phyloP scores from a whole-genome alignment of 64 coral and sea anemone genomes.

The Pachyseris speciosa region DNA sequence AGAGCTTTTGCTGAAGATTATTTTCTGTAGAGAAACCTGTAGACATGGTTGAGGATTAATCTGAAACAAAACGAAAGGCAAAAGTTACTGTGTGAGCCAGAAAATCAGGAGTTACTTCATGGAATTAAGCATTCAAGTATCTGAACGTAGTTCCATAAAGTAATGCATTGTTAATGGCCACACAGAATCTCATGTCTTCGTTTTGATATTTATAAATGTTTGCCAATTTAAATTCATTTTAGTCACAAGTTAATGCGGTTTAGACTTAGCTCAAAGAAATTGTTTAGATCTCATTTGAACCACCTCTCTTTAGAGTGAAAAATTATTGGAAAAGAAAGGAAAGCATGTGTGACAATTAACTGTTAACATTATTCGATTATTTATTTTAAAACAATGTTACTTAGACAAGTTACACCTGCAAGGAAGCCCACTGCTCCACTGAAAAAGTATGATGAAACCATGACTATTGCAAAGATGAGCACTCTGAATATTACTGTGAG shows the following conservation, averaged over 20 bases:
- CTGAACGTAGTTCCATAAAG: constrained; percentile 24
- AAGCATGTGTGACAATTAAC: constrained; percentile 61
- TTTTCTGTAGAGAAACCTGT: constrained; percentile 63
- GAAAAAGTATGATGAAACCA: too few relatives aligned
- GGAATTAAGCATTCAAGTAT: constrained; percentile 1
- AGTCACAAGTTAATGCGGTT: not conserved
- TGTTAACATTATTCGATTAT: not conserved
- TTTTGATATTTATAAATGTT: not conserved
- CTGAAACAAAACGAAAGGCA: constrained; percentile 97
- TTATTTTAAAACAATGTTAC: too few relatives aligned
- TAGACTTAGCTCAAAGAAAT: not conserved
- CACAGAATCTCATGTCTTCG: constrained; percentile 59
- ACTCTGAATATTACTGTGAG: too few relatives aligned
- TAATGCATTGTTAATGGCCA: constrained; percentile 44
- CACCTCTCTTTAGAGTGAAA: not conserved
- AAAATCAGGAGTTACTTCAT: constrained; percentile 21
- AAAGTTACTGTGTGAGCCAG: constrained; percentile 84
- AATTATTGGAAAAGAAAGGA: not conserved
- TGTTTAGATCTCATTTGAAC: not conserved
- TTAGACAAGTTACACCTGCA: too few relatives aligned
- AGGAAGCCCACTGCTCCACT: too few relatives aligned
- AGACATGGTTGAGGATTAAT: constrained; percentile 75
- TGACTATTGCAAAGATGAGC: too few relatives aligned
- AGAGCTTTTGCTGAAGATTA: constrained; percentile 62
- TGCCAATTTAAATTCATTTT: constrained; percentile 6